Evolutionary conservation across 2,113 vertebrate genomes (phyloP).

Genomic region (Puffinus mauretanicus): DNA sequence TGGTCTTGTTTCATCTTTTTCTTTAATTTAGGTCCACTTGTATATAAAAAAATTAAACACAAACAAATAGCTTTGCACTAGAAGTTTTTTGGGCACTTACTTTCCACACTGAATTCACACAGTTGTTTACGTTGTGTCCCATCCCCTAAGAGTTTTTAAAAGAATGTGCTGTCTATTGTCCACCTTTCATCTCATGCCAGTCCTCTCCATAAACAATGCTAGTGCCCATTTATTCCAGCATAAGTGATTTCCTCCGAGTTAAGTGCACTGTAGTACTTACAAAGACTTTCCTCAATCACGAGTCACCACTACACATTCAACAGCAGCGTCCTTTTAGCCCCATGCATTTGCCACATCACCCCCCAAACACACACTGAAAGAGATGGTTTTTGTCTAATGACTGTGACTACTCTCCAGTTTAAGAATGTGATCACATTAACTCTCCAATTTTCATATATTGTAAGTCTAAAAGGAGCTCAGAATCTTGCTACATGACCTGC

Average conservation of each 20-base stretch:
- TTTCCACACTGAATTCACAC: background rate
- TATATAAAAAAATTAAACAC: background rate
- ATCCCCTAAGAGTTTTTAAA: background rate
- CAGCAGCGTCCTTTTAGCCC: background rate
- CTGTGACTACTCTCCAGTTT: background rate
- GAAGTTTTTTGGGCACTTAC: background rate
- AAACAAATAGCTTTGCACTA: background rate
- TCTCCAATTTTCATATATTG: background rate
- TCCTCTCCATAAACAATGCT: background rate
- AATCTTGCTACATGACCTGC: background rate
- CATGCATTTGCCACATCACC: background rate
- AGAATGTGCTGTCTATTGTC: background rate
- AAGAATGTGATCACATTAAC: background rate
- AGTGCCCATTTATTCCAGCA: background rate
- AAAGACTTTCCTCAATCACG: background rate
- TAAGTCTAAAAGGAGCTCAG: background rate
- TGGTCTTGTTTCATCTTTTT: background rate
- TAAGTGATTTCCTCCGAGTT: background rate
- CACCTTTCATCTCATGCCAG: background rate
- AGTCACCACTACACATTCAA: background rate
- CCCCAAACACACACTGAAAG: rapidly evolving
- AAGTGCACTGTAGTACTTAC: background rate
- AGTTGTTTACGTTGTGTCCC: rapidly evolving
- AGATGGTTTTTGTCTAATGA: background rate
- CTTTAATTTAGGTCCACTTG: background rate